phyloP scores from a whole-genome alignment of 2,888 invertebrate genomes.

The Periphyllus acericola region DNA sequence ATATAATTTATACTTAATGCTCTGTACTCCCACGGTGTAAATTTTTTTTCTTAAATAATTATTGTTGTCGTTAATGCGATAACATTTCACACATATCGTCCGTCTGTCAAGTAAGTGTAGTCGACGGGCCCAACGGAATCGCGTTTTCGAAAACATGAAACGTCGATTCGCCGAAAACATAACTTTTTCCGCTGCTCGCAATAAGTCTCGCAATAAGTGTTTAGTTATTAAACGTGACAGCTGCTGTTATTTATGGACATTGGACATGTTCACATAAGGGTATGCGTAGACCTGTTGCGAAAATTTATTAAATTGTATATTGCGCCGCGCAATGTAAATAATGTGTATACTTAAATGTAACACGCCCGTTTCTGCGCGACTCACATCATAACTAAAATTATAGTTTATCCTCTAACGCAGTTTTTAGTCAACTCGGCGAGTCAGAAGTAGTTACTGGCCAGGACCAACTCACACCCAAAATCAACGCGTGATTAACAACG shows the following conservation, averaged over 20 bases:
- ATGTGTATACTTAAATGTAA: too few relatives aligned
- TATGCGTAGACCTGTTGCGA: background rate
- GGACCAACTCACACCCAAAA: too few relatives aligned
- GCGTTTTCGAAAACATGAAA: background rate
- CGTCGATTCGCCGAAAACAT: background rate
- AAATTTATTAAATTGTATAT: conserved; percentile 6
- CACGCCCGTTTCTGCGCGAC: too few relatives aligned
- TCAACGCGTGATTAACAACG: too few relatives aligned
- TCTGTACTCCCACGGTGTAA: too few relatives aligned
- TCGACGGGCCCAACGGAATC: background rate
- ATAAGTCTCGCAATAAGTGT: conserved; percentile 7
- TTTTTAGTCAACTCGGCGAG: too few relatives aligned
- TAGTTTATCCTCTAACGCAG: too few relatives aligned
- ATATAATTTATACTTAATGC: too few relatives aligned
- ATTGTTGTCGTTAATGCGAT: background rate
- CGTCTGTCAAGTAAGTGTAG: background rate
- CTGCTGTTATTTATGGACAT: conserved; percentile 1
- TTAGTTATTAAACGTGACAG: background rate
- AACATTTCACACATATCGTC: background rate
- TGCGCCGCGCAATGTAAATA: background rate
- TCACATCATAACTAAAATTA: too few relatives aligned
- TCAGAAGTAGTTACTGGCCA: too few relatives aligned
- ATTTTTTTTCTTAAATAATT: too few relatives aligned
- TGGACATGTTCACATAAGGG: too few relatives aligned
- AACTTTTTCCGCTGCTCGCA: background rate